phyloP scores from a whole-genome alignment of 2,888 invertebrate species.

The Aleiodes alternator region DNA sequence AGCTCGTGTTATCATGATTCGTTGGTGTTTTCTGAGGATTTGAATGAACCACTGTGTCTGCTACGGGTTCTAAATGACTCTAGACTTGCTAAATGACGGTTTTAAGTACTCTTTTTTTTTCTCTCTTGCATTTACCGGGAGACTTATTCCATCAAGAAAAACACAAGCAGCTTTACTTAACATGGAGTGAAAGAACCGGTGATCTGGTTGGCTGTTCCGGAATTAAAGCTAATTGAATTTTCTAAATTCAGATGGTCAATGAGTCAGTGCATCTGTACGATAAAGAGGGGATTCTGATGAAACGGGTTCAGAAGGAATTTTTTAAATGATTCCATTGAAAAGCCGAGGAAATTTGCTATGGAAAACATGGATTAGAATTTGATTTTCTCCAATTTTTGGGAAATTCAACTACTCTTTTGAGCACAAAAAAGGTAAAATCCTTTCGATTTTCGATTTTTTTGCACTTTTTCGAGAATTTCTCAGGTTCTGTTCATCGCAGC shows the following conservation, averaged over 20 bases:
- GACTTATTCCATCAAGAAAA: neutral
- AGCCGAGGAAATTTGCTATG: too few relatives aligned
- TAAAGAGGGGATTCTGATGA: too few relatives aligned
- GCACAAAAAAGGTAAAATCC: too few relatives aligned
- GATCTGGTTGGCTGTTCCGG: neutral
- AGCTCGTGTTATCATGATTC: constrained; percentile 5
- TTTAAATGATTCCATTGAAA: too few relatives aligned
- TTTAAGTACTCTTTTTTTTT: neutral
- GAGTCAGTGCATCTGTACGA: neutral
- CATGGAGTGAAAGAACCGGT: constrained; percentile 14
- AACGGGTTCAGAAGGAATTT: too few relatives aligned
- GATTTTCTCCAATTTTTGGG: too few relatives aligned
- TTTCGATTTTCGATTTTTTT: too few relatives aligned
- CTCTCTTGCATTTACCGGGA: neutral
- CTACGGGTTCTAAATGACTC: neutral
- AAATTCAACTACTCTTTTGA: too few relatives aligned
- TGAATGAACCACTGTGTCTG: constrained; percentile 4
- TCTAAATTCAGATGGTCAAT: neutral
- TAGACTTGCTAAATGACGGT: neutral
- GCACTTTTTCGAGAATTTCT: too few relatives aligned
- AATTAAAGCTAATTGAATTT: neutral
- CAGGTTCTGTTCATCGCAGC: too few relatives aligned
- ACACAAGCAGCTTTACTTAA: neutral
- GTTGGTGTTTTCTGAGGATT: neutral
- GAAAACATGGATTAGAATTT: too few relatives aligned